phyloP scores from a whole-genome alignment of 2,797 vertebrate species.

The Micropoecilia bifurca region DNA sequence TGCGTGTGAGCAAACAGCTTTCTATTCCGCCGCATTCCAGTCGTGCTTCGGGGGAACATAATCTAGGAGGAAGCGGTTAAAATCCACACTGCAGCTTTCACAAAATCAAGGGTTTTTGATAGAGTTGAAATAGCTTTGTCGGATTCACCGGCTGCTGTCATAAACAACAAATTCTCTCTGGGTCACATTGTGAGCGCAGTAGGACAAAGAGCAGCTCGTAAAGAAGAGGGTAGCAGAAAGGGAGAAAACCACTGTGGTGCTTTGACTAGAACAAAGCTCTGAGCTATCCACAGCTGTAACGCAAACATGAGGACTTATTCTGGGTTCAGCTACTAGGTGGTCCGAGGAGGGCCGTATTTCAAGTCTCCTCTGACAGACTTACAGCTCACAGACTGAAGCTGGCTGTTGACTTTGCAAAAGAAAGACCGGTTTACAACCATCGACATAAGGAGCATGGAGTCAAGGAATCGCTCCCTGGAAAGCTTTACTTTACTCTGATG shows the following conservation, averaged over 20 bases:
- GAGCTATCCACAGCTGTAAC: conserved; percentile 51
- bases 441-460: conserved; percentile 68
- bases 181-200: conserved; percentile 16
- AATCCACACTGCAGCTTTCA: conserved; percentile 37
- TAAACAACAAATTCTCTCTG: conserved; percentile 21
- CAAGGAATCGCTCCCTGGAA: conserved; percentile 71
- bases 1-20: not conserved
- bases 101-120: conserved; percentile 44
- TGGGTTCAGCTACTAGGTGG: conserved; percentile 62
- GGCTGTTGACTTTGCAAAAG: conserved; percentile 78
- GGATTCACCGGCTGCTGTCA: conserved; percentile 53
- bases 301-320: conserved; percentile 69
- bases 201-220: conserved; percentile 5
- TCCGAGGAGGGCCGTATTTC: conserved; percentile 69
- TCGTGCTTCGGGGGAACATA: not conserved
- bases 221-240: not conserved
- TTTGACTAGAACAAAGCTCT: conserved; percentile 42
- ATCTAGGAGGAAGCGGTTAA: not conserved
- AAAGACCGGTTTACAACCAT: conserved; percentile 70
- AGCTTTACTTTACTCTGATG: conserved; percentile 54
- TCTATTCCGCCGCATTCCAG: not conserved
- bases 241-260: conserved; percentile 12
- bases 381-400: conserved; percentile 60
- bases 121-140: conserved; percentile 46
- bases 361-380: conserved; percentile 65